Evolutionary conservation across 1,140 invertebrate genomes (phyloP), one percentile per base, ranked within the genome.

Genomic region (Akabosia matsudoensis): DNA sequence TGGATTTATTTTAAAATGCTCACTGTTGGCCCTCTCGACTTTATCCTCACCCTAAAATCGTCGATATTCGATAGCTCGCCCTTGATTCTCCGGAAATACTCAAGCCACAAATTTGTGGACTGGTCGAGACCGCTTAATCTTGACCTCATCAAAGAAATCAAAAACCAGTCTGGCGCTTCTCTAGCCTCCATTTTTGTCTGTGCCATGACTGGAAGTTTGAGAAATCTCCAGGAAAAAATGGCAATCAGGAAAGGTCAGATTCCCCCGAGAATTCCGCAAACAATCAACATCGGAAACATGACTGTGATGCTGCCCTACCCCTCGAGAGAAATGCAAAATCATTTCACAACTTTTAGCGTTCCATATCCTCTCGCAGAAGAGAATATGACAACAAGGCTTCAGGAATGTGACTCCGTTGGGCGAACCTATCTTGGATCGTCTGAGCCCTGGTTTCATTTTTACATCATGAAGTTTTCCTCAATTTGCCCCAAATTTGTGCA

Each of bases 371-470:
- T 67, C 7, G 61, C 61, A 2, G 61, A 67, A 31, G 61, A 67
- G 61, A 67, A 67, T 67, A 30, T 67, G 30, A 67, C 31, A 13
- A 28, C 10, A 67, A 67, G 61, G 22, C 61, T 67, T 24, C 28
- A 31, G 7, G 10, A 3, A 13, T 30, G 24, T 7, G 61, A 67
- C 31, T 22, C 3, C 2, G 22, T 67, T 28, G 61, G 61, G 13
- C 28, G 28, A 30, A 67, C 26, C 22, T 67, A 67, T 67, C 30
- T 31, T 10, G 61, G 61, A 4, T 67, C 61, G 1, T 67, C 61
- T 4, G 61, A 67, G n/a, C 61, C 61, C 7, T 67, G 61, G 61
- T 67, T 67, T 22, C 61, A 67, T 31, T 67, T 67, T 67, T 67
- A 67, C 30, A 22, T 67, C 4, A 67, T 67, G 61, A 28, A n/a